Base-by-base conservation (phyloP, 2,113 vertebrate species). In the Hippocampus mohnikei region DNA sequence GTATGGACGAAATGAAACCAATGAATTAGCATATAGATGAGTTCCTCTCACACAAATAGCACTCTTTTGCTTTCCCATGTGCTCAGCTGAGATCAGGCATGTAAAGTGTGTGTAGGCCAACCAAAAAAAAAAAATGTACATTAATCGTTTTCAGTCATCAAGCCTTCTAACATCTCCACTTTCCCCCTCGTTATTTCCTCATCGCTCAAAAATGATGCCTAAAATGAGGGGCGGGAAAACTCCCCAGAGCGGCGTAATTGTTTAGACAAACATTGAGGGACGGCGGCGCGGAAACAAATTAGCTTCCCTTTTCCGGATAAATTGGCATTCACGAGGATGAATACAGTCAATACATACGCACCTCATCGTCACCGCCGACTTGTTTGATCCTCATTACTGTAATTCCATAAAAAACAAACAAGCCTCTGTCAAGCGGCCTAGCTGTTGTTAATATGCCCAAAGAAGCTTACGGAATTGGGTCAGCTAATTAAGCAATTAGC, bases 21-120 rank as follows among this genome's bases (percentile, higher is more conserved):
- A 91, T 89, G 91, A 92, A 94, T 94, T 94, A 93, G 93, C 93
- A 94, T 94, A 94, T 94, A 94, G 91, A 93, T 93, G 91, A 93
- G 90, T 93, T 93, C 90, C 91, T 92, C 92, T 92, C 91, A 87
- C 91, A 91, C 91, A 93, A 93, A 93, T 92, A 90, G 90, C 88
- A 87, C 88, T 91, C 90, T 91, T 90, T 92, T 91, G 85, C 90
- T 90, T 7, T 89, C 92, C 89, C 91, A 87, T 81, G 90, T 77
- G 88, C 91, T 90, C 87, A 88, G 89, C 87, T 86, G 90, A 93
- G 88, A 93, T 91, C 91, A 91, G 90, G 90, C 91, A 91, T 92
- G 91, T 93, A 92, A 90, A 93, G 90, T 91, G 87, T 88, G 90
- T 87, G 84, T 87, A n/a, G n/a, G n/a, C n/a, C n/a, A n/a, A n/a